Evolutionary conservation across 2,888 invertebrate genomes (phyloP), one percentile per base, ranked within the genome.

Genomic region (Spilosoma lubricipeda): DNA sequence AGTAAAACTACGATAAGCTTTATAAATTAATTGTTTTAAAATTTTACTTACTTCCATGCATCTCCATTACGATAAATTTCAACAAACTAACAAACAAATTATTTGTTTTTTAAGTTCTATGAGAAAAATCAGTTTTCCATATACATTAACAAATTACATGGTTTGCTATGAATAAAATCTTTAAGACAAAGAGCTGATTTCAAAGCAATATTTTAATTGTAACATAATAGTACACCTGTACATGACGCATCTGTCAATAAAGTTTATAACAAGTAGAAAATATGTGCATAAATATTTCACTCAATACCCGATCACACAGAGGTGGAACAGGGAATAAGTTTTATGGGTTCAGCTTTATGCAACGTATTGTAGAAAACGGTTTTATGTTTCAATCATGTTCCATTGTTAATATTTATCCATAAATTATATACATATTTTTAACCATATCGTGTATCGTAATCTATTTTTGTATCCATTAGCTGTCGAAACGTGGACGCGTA

Each of bases 391-490:
- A 81, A 84, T 84, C 85, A 81, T 79, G 80, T 67, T 77, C 71
- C 73, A 80, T 82, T 75, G 74, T 79, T 80, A 75, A 81, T 84
- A 83, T 81, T 82, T 82, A 74, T 77, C 59, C 77, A 82, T 85
- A 80, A 77, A 82, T 83, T 80, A 82, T 80, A 75, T 80, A 82
- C 80, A 75, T 82, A 79, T 79, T 77, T 82, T 83, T 74, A 72
- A 76, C 59, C 66, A 74, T 78, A 72, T 75, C 69, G 70, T 73
- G 70, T 80, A 66, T 77, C 77, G 77, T 80, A 77, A 80, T 89
- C 88, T 89, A 88, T 90, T 87, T 89, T 85, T 78, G 79, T 83
- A 81, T 85, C 87, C 89, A 89, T 90, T 90, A 89, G 82, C 77
- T 83, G 80, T 80, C 78, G 80, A 78, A 78, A 80, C 73, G 73